Conservation (phyloP, 2,113 vertebrate genomes). For the Oreotragus oreotragus region DNA sequence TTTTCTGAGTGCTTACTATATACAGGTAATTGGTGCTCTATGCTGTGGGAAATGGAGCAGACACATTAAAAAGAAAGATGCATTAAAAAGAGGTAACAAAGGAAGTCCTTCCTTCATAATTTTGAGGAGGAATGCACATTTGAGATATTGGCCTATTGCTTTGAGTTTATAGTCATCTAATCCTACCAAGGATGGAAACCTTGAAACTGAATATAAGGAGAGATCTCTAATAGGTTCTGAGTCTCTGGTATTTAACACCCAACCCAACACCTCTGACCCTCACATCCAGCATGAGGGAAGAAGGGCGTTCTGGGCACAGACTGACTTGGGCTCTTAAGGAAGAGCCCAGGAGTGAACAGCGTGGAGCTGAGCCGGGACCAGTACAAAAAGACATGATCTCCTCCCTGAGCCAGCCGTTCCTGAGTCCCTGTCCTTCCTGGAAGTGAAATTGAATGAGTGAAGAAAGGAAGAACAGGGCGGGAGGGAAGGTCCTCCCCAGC, state of each 20-base stretch:
- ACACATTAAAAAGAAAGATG: not conserved
- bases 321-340: not conserved
- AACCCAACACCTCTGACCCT: not conserved
- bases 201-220: not conserved
- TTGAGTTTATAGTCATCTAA: not conserved
- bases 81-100: not conserved
- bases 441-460: not conserved
- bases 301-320: not conserved
- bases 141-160: not conserved
- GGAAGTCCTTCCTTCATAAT: not conserved
- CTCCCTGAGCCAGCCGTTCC: not conserved
- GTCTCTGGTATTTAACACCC: not conserved
- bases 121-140: not conserved
- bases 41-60: not conserved
- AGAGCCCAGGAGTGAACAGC: not conserved
- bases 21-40: not conserved
- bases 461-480: not conserved
- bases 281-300: not conserved
- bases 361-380: not conserved
- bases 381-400: not conserved
- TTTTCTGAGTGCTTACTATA: not conserved
- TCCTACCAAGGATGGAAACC: not conserved
- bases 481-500: not conserved
- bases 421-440: not conserved
- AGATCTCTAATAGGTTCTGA: not conserved